Percentiles rank a stretch among this genome's conserved stretches.
These are phyloP conservation scores for Aramus guarauna DNA, from an alignment of 2,113 vertebrate species.

Conservation along the genomic window DNA sequence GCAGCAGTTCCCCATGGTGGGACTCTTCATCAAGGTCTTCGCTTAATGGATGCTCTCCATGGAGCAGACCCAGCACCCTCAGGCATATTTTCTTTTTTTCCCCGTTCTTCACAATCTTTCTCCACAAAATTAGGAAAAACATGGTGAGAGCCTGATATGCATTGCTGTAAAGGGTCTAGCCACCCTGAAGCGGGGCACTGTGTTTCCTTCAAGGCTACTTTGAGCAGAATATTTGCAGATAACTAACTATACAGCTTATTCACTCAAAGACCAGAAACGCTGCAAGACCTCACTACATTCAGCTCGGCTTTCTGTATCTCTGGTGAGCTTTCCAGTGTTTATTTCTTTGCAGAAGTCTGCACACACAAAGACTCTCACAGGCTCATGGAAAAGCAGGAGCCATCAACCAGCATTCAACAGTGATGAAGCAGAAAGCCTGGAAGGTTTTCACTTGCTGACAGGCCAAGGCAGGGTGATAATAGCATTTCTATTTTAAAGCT, in stretches of 20 bases:
- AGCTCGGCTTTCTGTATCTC: not conserved
- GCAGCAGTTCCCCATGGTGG: not conserved
- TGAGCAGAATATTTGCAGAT: not conserved
- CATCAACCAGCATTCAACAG: not conserved
- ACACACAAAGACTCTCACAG: not conserved
- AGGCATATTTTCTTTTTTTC: not conserved
- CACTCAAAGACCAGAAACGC: not conserved
- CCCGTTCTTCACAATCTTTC: not conserved
- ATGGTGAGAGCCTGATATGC: not conserved
- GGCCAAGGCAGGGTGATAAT: not conserved
- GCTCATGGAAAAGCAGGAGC: not conserved
- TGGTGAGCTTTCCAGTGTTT: not conserved
- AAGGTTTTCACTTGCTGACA: not conserved
- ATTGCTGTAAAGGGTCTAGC: not conserved
- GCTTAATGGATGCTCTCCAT: not conserved
- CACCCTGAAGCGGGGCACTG: not conserved
- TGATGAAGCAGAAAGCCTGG: not conserved
- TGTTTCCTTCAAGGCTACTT: not conserved
- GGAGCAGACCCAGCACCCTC: not conserved
- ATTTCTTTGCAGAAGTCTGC: not conserved
- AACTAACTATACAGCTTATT: not conserved
- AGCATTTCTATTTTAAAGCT: not conserved
- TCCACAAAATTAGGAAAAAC: not conserved
- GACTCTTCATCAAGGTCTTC: not conserved
- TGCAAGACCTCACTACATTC: not conserved